Conservation (phyloP, 2,888 invertebrate species). For the Hedya salicella region DNA sequence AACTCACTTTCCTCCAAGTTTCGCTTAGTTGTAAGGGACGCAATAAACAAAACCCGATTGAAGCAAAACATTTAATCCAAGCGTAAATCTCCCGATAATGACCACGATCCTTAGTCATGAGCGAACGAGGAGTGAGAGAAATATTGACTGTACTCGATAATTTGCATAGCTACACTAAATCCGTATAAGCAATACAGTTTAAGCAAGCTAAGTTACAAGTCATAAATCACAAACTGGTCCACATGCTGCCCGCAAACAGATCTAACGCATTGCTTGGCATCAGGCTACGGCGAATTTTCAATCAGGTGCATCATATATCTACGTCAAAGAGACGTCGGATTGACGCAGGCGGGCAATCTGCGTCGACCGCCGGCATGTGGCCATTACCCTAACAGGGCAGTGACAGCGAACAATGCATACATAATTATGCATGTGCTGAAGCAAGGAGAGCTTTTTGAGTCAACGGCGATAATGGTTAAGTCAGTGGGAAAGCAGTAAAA, state of each 20-base stretch:
- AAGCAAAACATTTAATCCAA: no score
- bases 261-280: conserved; percentile 49
- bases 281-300: conserved; percentile 58
- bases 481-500: no score
- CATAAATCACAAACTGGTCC: conserved; percentile 50
- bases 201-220: conserved; percentile 1
- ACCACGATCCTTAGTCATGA: no score
- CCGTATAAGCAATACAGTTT: not conserved
- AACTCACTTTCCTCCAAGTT: no score
- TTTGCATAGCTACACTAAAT: no score
- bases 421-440: conserved; percentile 19
- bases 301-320: conserved; percentile 62
- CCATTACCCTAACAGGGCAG: conserved; percentile 51
- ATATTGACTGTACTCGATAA: no score
- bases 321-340: conserved; percentile 51
- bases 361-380: conserved; percentile 50
- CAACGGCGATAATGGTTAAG: no score
- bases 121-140: no score
- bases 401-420: conserved; percentile 26
- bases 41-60: no score
- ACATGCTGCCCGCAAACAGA: conserved; percentile 51
- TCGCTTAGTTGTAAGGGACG: no score
- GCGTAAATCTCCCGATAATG: no score
- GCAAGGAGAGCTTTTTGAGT: not conserved
- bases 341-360: conserved; percentile 59